Percentiles rank a stretch among this genome's conserved stretches.
phyloP scores from a whole-genome alignment of 2,113 vertebrate species.

The Origma solitaria region DNA sequence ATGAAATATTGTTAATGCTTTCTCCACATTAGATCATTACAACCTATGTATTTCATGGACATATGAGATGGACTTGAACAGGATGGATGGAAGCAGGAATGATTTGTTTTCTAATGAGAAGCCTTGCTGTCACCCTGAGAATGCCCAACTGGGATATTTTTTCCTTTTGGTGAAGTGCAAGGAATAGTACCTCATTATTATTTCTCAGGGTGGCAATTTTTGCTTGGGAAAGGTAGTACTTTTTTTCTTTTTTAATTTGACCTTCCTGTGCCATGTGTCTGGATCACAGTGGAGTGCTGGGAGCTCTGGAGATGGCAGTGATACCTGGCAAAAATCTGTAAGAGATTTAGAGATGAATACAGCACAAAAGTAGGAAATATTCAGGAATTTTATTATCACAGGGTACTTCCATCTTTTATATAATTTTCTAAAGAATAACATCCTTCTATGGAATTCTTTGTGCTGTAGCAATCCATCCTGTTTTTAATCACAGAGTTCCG shows the following conservation, averaged over 20 bases:
- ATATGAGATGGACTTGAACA: background rate
- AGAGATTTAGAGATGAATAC: background rate
- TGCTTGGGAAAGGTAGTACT: background rate
- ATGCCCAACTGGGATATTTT: background rate
- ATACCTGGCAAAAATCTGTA: accelerated
- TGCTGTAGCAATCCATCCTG: background rate
- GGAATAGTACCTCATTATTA: background rate
- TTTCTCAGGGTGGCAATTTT: background rate
- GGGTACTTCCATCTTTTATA: background rate
- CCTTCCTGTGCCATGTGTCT: background rate
- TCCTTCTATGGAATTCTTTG: background rate
- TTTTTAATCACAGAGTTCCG: background rate
- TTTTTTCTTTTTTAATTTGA: background rate
- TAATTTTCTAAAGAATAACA: background rate
- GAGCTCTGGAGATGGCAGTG: background rate
- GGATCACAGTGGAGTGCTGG: background rate
- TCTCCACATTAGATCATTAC: background rate
- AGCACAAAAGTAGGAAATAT: background rate
- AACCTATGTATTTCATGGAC: background rate
- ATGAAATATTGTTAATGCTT: background rate
- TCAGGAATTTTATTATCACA: background rate
- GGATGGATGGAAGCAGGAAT: background rate
- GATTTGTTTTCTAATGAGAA: background rate
- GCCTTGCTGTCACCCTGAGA: background rate
- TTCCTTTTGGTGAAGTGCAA: background rate